phyloP scores from a whole-genome alignment of 2,888 invertebrate genomes.

The Drosophila lacicola region DNA sequence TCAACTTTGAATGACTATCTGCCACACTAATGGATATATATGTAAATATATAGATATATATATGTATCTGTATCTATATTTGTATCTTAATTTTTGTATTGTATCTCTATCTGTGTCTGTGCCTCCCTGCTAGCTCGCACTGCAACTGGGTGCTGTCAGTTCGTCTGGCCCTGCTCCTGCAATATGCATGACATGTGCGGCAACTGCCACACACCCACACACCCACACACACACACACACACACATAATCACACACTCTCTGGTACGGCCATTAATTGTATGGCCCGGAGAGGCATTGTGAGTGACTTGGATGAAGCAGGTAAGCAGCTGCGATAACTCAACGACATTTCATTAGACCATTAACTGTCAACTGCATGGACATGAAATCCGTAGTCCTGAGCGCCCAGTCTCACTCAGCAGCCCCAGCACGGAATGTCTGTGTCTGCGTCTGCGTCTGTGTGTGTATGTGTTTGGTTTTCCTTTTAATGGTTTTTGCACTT shows the following conservation, averaged over 20 bases:
- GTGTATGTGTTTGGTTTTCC: slow-evolving; percentile 5
- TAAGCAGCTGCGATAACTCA: slow-evolving; percentile 71
- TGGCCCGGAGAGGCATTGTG: slow-evolving; percentile 37
- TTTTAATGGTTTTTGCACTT: slow-evolving; percentile 10
- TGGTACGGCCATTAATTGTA: slow-evolving; percentile 45
- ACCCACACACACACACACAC: slow-evolving; percentile 3
- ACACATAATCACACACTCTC: neutral
- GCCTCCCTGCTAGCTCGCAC: slow-evolving; percentile 29
- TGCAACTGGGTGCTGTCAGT: slow-evolving; percentile 57
- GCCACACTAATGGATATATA: slow-evolving; percentile 7
- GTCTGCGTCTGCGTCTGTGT: slow-evolving; percentile 9
- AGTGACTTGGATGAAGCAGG: slow-evolving; percentile 46
- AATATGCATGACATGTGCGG: slow-evolving; percentile 55
- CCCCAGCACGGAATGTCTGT: slow-evolving; percentile 10
- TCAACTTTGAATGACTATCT: slow-evolving; percentile 22
- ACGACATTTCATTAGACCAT: slow-evolving; percentile 79
- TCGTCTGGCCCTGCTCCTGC: slow-evolving; percentile 30
- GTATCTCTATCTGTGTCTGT: slow-evolving; percentile 8
- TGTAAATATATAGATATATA: neutral
- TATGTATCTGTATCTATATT: slow-evolving; percentile 1
- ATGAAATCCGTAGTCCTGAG: neutral
- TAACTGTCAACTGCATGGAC: slow-evolving; percentile 71
- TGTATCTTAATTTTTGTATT: neutral
- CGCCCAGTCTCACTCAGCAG: slow-evolving; percentile 1
- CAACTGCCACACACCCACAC: slow-evolving; percentile 6